phyloP scores from a whole-genome alignment of 2,113 vertebrate genomes.

The Parotia lawesii region DNA sequence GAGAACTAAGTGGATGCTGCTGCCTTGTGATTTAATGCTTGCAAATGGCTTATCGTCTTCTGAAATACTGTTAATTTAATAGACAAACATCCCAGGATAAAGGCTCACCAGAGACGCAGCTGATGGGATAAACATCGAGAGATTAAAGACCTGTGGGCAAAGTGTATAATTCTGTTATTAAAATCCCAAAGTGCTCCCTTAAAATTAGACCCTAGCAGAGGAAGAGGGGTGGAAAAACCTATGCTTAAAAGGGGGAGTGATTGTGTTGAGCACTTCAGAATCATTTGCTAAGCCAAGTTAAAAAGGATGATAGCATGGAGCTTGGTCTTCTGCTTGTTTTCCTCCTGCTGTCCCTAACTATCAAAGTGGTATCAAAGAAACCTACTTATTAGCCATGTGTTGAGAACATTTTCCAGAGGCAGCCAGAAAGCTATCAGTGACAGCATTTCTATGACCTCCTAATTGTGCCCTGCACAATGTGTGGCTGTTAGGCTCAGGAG shows the following conservation, averaged over 20 bases:
- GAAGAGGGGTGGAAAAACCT: slow-evolving; percentile 45
- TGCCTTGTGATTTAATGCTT: slow-evolving; percentile 70
- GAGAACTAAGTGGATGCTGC: slow-evolving; percentile 50
- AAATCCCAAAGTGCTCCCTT: slow-evolving; percentile 61
- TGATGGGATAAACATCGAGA: slow-evolving; percentile 70
- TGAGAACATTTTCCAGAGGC: slow-evolving; percentile 48
- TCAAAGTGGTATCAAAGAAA: slow-evolving; percentile 54
- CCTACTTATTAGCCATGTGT: slow-evolving; percentile 44
- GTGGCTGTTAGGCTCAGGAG: slow-evolving; percentile 14
- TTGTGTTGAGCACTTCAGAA: slow-evolving; percentile 42
- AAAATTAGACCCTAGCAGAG: slow-evolving; percentile 48
- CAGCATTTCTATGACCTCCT: slow-evolving; percentile 46
- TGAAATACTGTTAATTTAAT: slow-evolving; percentile 77
- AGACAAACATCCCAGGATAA: slow-evolving; percentile 75
- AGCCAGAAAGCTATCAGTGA: slow-evolving; percentile 20
- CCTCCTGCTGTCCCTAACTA: slow-evolving; percentile 53
- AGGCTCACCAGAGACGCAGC: slow-evolving; percentile 57
- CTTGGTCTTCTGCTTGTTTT: slow-evolving; percentile 39
- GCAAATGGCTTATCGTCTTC: slow-evolving; percentile 65
- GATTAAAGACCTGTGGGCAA: slow-evolving; percentile 70
- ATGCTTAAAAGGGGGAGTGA: slow-evolving; percentile 51
- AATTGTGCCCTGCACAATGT: slow-evolving; percentile 10
- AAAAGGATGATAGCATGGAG: slow-evolving; percentile 38
- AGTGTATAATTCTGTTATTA: slow-evolving; percentile 65
- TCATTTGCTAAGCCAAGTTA: slow-evolving; percentile 60